Percentiles rank a stretch among this genome's conserved stretches.
Conservation (phyloP, 2,888 invertebrate species). For the Acleris literana region DNA sequence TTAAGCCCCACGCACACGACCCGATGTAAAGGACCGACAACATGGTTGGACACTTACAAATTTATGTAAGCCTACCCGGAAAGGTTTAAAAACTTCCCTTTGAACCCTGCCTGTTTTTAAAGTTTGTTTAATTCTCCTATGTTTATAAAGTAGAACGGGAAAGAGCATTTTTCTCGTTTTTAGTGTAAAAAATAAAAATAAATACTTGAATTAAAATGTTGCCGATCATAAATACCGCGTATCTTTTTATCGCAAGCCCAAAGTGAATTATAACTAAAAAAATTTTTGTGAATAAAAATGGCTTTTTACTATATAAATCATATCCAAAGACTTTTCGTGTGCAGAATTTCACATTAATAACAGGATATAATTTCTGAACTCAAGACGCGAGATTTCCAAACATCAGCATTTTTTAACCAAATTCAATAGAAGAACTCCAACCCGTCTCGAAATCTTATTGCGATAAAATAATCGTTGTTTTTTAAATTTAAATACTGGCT, state of each 20-base stretch:
- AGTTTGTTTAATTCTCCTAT: slow-evolving; percentile 4
- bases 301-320: not conserved
- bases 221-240: too few species aligned
- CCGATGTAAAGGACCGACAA: slow-evolving; percentile 3
- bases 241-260: too few species aligned
- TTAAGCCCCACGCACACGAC: slow-evolving; percentile 10
- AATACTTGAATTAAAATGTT: too few species aligned
- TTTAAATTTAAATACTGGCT: too few species aligned
- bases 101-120: slow-evolving; percentile 2
- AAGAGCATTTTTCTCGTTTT: too few species aligned
- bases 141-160: too few species aligned
- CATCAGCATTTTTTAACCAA: too few species aligned
- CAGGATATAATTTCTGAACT: not conserved
- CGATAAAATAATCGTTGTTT: not conserved
- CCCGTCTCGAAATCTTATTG: not conserved
- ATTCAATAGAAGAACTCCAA: too few species aligned
- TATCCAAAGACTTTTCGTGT: not conserved
- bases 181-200: too few species aligned
- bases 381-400: not conserved
- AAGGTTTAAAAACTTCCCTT: slow-evolving; percentile 24
- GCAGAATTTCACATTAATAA: not conserved
- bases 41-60: slow-evolving; percentile 26
- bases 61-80: slow-evolving; percentile 26
- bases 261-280: not conserved
- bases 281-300: not conserved